Evolutionary conservation across 2,888 invertebrate species (phyloP), one percentile per base, ranked within the genome.

Genomic region (Leptopilina myrica): DNA sequence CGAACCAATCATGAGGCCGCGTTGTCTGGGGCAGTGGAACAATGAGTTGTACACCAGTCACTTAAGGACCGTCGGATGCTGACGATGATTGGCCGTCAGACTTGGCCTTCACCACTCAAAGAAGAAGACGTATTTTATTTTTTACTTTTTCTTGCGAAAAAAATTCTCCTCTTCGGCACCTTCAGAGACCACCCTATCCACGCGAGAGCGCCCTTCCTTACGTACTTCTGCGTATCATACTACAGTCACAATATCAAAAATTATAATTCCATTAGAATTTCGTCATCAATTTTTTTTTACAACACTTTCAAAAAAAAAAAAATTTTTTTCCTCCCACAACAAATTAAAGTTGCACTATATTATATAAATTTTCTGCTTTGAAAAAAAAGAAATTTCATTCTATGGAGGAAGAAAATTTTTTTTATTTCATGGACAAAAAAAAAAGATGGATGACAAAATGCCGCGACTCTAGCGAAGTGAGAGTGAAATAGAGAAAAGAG

Each of bases 1-100:
- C 94, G 97, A 97, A 93, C 97, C 97, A 95, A 98, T 97, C 98
- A 98, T 98, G 94, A 94, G 94, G 94, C 89, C 89, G 90, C 86
- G 86, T 86, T 90, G 88, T 90, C 83, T 89, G 87, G 88, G 89
- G 90, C 90, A 90, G 90, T 90, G 88, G 89, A 89, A 88, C 89
- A 86, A 86, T 89, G 88, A 87, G 79, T 87, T 86, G 88, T 83
- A 90, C 85, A 85, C 9, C 88, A 87, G 87, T 85, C 90, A 85
- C 86, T 86, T 79, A 79, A 83, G 82, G 85, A 87, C 88, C 86
- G 86, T 86, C 84, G 83, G 83, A 83, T 77, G 81, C 80, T 76
- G 83, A 84, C 76, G 86, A 83, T 84, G 86, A 82, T 80, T 84
- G 82, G 84, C 82, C 85, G 84, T 73, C 83, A 82, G 83, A 76